Evolutionary conservation across 2,113 vertebrate genomes (phyloP), one percentile per base, ranked within the genome.

Genomic region (Labrus mixtus): DNA sequence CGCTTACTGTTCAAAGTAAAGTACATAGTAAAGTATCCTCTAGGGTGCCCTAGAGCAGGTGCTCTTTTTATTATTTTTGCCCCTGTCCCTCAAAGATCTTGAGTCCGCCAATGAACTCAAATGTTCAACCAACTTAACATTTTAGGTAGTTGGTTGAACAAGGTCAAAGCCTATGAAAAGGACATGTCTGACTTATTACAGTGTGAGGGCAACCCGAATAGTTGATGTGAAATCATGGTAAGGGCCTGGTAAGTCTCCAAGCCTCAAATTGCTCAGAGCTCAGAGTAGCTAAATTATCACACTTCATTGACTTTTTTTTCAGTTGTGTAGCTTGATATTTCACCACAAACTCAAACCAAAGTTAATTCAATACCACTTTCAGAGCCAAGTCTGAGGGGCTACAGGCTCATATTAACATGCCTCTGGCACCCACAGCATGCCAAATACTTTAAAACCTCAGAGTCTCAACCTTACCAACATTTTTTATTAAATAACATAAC

Each of bases 201-300:
- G 20, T 75, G 41, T 8, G 13, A 67, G 33, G 72, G 57, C 45
- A 78, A 81, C 77, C 76, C 81, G 58, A 59, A 63, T 63, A 73
- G 39, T 63, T 68, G 68, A 64, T 66, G 65, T 69, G 48, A 82
- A 80, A 70, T 73, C 65, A 73, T 81, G 48, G 75, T 54, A 20
- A 57, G 33, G 55, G 62, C 36, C 36, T 76, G 70, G 73, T 73
- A 6, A 43, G 45, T 66, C 57, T 79, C 74, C 72, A 89, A 78
- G 37, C 81, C 86, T 76, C 77, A 87, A 83, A 87, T 50, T 76
- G 60, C 41, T 77, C 65, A 46, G 36, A 76, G 33, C 46, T 33
- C 77, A 80, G 48, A 79, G 68, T 45, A 33, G 36, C n/a, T 13
- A 63, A 86, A 82, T 81, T 81, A 79, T 81, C 43, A n/a, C 72